These are phyloP conservation scores for Drosophila ustulata DNA, from an alignment of 2,888 invertebrate species.

Conservation along the genomic window DNA sequence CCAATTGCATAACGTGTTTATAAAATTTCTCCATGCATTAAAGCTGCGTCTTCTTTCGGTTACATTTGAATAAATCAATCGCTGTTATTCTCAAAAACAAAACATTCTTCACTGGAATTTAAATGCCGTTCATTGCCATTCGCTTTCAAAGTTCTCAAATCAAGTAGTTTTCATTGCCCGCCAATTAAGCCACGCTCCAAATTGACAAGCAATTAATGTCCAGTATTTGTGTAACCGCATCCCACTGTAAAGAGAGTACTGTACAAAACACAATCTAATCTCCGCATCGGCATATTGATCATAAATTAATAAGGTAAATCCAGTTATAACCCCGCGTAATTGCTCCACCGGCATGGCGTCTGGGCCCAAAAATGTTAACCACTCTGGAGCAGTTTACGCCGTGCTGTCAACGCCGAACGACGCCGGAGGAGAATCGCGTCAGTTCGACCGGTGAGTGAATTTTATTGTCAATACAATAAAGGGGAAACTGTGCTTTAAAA, in stretches of 20 bases:
- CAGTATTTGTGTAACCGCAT: conserved; percentile 12
- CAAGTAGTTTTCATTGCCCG: conserved; percentile 21
- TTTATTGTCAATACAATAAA: background rate
- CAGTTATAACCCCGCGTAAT: conserved; percentile 17
- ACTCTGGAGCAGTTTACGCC: conserved; percentile 62
- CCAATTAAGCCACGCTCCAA: conserved; percentile 59
- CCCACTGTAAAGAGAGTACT: conserved; percentile 28
- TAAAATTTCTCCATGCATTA: background rate
- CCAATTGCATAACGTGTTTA: conserved; percentile 43
- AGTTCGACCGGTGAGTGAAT: conserved; percentile 57
- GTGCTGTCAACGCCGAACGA: conserved; percentile 69
- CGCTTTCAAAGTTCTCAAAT: conserved; percentile 4
- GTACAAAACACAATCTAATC: conserved; percentile 61
- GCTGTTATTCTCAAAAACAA: conserved; percentile 7
- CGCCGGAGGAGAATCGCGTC: conserved; percentile 33
- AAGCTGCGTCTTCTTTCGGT: conserved; percentile 1
- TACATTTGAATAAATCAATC: conserved; percentile 27
- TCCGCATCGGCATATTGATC: conserved; percentile 57
- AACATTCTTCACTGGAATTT: conserved; percentile 23
- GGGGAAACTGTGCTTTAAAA: background rate
- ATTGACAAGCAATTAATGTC: conserved; percentile 49
- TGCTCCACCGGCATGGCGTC: conserved; percentile 32
- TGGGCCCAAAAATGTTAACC: conserved; percentile 32
- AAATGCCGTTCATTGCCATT: conserved; percentile 20
- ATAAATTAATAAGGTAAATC: conserved; percentile 60